A percentile compares a stretch with the other conserved stretches of the same genome.
Evolutionary conservation across 2,888 invertebrate species (phyloP).

Genomic region (Drosophila dives): DNA sequence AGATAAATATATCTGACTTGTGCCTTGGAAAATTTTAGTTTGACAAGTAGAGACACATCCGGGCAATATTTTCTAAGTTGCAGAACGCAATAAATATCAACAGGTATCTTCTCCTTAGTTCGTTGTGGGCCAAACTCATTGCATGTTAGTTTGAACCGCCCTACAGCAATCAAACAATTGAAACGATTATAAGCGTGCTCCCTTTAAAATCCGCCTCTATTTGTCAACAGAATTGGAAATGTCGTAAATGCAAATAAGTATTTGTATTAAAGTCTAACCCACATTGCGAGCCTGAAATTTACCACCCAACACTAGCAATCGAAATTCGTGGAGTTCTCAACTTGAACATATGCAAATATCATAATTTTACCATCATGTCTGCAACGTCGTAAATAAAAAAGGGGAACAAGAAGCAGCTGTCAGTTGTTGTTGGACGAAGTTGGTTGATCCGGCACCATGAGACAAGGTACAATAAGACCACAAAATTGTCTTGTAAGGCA

Average conservation of each 20-base stretch:
- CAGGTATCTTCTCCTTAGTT: constrained; percentile 31
- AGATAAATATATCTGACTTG: background rate
- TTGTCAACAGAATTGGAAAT: constrained; percentile 71
- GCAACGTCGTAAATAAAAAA: constrained; percentile 47
- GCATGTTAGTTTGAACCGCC: constrained; percentile 44
- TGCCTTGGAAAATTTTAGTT: background rate
- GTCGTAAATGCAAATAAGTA: constrained; percentile 62
- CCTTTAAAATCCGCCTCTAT: constrained; percentile 26
- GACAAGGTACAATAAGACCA: constrained; percentile 46
- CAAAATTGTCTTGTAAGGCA: constrained; percentile 42
- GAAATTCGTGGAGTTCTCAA: constrained; percentile 43
- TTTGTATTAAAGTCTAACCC: constrained; percentile 55
- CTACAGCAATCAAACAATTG: constrained; percentile 60
- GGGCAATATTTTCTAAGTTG: background rate
- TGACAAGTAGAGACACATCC: background rate
- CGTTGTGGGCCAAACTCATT: constrained; percentile 20
- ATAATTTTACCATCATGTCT: constrained; percentile 68
- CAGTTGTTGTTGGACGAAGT: constrained; percentile 22
- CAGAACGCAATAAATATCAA: constrained; percentile 22
- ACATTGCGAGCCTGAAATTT: constrained; percentile 20
- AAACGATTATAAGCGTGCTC: constrained; percentile 65
- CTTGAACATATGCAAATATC: constrained; percentile 76
- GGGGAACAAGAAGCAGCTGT: constrained; percentile 45
- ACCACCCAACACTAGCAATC: background rate
- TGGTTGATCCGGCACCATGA: constrained; percentile 2